Evolutionary conservation across 1,140 invertebrate genomes (phyloP), one percentile per base, ranked within the genome.

Genomic region (Antheraea pernyi): DNA sequence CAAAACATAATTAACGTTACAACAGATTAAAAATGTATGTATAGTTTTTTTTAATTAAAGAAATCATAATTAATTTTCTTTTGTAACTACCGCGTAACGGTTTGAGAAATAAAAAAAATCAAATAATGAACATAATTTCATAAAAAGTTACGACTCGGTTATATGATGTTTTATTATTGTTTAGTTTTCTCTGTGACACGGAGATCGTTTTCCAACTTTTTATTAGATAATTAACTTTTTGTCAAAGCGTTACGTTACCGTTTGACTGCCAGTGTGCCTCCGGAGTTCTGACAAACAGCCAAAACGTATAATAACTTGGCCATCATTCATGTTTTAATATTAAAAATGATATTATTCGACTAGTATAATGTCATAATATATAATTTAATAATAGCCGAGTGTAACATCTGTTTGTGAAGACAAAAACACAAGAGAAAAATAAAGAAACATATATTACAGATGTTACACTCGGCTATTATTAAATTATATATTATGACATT

Each of bases 261-360:
- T 65, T 65, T 65, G 64, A 64, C 62, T 53, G 16, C 46, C 46
- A 19, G 19, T 46, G 48, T 59, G 22, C 65, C 68, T 11, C 22
- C 60, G 9, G 60, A 30, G 19, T 65, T 30, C 68, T 76, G 72
- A 70, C 70, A 73, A 68, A 69, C 72, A 63, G 70, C 69, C 69
- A 76, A 73, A 58, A 71, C 53, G 30, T 46, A 59, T 63, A 48
- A 30, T 64, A 70, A 53, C 71, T 19, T n/a, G 19, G 19, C 74
- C 76, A 73, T 77, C 66, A 76, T 67, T 70, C 69, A 39, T 67
- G 69, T 78, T 77, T 79, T 82, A 70, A 76, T 85, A 87, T 80
- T 75, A 84, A 88, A 89, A 86, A 88, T 89, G 86, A 87, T 90
- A 89, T 84, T 81, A 83, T 79, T 79, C 78, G 76, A 79, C 77